phyloP scores from a whole-genome alignment of 1,140 invertebrate species.

The Drosophila grimshawi region DNA sequence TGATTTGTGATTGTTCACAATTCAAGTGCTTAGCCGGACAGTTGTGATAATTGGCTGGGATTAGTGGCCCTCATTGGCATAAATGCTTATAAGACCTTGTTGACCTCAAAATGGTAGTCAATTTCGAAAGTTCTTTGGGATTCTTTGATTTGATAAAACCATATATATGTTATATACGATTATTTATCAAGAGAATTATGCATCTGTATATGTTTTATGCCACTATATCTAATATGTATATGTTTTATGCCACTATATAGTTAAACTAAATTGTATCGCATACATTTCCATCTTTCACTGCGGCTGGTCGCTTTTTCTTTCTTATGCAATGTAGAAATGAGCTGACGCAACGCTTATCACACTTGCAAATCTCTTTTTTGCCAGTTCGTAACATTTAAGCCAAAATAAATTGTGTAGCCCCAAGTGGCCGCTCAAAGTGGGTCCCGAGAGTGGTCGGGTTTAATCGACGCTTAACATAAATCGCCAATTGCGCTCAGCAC shows the following conservation, averaged over 20 bases:
- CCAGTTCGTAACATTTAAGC: conserved; percentile 57
- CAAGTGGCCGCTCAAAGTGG: not conserved
- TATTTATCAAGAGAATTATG: too few relatives aligned
- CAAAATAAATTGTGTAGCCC: conserved; percentile 65
- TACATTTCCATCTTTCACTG: not conserved
- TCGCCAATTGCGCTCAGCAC: conserved; percentile 58
- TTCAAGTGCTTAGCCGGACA: conserved; percentile 18
- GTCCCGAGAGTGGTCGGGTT: conserved; percentile 18
- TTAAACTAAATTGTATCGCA: conserved; percentile 4
- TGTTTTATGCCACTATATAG: too few relatives aligned
- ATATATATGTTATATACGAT: not conserved
- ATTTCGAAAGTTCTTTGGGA: too few relatives aligned
- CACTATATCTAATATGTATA: too few relatives aligned
- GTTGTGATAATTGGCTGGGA: conserved; percentile 27
- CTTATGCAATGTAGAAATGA: conserved; percentile 30
- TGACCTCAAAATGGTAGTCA: too few relatives aligned
- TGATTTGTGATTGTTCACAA: conserved; percentile 37
- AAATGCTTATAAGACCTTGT: not conserved
- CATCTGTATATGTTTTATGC: too few relatives aligned
- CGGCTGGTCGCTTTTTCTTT: conserved; percentile 1
- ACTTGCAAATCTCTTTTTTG: conserved; percentile 52
- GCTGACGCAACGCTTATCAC: conserved; percentile 71
- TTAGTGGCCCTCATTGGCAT: not conserved
- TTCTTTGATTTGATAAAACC: not conserved
- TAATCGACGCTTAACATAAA: conserved; percentile 78